Percentiles rank a stretch among this genome's conserved stretches.
Evolutionary conservation across 1,140 invertebrate species (phyloP).

Genomic region (Liolophura sinensis): DNA sequence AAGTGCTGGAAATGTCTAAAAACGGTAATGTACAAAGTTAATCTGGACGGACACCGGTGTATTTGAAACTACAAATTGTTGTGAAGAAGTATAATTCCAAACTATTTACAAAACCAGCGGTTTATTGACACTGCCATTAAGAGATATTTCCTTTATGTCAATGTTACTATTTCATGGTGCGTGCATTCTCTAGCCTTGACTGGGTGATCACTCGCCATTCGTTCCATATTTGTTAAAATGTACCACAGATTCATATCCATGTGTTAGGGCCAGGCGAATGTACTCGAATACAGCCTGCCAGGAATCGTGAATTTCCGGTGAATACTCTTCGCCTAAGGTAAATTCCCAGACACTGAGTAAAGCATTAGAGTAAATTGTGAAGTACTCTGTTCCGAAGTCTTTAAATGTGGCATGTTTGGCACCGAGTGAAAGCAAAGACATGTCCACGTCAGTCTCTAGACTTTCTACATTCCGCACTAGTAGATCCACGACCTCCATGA

Average conservation of each 20-base stretch:
- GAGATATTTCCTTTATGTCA: no score
- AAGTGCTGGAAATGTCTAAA: no score
- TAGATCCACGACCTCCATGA: slow-evolving; percentile 37
- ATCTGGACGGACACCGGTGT: no score
- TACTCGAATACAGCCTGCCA: slow-evolving; percentile 33
- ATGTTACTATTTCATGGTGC: no score
- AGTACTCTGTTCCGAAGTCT: slow-evolving; percentile 34
- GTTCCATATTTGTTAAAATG: neutral
- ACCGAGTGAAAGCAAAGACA: slow-evolving; percentile 33
- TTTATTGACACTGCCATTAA: no score
- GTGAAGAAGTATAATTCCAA: no score
- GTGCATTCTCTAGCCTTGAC: neutral
- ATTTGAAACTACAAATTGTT: no score
- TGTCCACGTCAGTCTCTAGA: slow-evolving; percentile 23
- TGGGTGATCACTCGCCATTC: neutral
- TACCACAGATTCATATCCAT: slow-evolving; percentile 30
- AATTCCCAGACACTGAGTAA: slow-evolving; percentile 39
- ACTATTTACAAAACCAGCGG: no score
- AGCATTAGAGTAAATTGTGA: slow-evolving; percentile 34
- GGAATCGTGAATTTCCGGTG: slow-evolving; percentile 33
- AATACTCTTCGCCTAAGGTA: slow-evolving; percentile 38
- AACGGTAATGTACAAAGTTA: no score
- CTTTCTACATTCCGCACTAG: slow-evolving; percentile 36
- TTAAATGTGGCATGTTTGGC: slow-evolving; percentile 37
- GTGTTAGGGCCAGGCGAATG: slow-evolving; percentile 28